Base-by-base conservation (phyloP, 2,888 invertebrate species). In the Schizotus pectinicornis region DNA sequence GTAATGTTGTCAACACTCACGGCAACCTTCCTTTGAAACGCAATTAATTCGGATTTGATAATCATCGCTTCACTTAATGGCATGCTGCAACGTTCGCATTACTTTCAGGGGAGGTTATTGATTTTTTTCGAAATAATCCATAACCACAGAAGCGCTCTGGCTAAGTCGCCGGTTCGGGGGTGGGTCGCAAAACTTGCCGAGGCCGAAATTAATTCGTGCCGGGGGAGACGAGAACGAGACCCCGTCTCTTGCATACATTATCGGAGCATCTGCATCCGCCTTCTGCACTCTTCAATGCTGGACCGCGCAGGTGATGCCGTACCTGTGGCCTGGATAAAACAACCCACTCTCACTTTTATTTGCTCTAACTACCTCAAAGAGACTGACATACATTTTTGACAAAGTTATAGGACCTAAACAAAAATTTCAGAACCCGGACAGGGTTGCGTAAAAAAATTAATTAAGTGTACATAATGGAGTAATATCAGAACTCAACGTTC, bases 221-320 rank as follows among this genome's bases (percentile, higher is more conserved):
- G 22, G 22, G n/a, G 33, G 42, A 2, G 32, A 22, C 36, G 36
- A 36, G 14, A 8, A 47, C 35, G 38, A 32, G 45, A 9, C n/a
- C n/a, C 22, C 5, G 22, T 22, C 5, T 22, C 22, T 2, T 22
- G 22, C 22, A 11, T 37, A 8, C 36, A 47, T 39, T 34, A 48
- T 8, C 30, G 37, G 22, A 13, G 54, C 65, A 67, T 67, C 65
- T 65, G 67, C 63, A 65, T 67, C 67, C 67, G 64, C 56, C 59
- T 59, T 48, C 57, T 64, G 63, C 48, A 41, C 34, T 37, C 22
- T 22, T 22, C 11, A 35, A 9, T 36, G 49, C 56, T 67, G 65
- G 65, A 65, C 62, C 61, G 55, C 46, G 65, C 67, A 67, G 67
- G 67, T 67, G 67, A 59, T 58, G 52, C 50, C 22, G 50, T 45